These are phyloP conservation scores for Cheilosia pagana DNA, from an alignment of 2,888 invertebrate genomes.

Conservation along the genomic window DNA sequence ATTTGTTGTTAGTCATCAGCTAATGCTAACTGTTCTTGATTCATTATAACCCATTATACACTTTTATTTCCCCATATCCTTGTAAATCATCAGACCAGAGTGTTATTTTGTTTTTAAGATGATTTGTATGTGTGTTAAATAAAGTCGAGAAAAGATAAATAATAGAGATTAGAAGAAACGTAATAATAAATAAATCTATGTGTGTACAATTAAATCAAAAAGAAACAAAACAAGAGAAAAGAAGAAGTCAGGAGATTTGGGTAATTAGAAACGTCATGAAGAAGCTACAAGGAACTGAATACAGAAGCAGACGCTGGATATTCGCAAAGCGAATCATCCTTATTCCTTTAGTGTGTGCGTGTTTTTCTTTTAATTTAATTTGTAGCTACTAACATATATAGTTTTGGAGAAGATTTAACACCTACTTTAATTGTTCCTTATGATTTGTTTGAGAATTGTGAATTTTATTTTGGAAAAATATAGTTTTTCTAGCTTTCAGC, in stretches of 20 bases:
- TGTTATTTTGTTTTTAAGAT: constrained; percentile 69
- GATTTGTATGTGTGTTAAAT: constrained; percentile 67
- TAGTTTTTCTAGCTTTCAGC: not conserved
- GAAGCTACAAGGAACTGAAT: constrained; percentile 29
- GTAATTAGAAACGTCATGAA: constrained; percentile 3
- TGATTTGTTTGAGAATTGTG: constrained; percentile 23
- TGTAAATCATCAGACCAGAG: constrained; percentile 59
- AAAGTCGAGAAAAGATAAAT: constrained; percentile 20
- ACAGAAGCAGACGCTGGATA: constrained; percentile 2
- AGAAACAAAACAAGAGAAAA: constrained; percentile 14
- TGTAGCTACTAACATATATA: constrained; percentile 35
- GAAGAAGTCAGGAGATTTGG: constrained; percentile 19
- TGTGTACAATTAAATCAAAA: constrained; percentile 40
- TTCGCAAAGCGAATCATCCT: constrained; percentile 46
- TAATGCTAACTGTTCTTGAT: constrained; percentile 1
- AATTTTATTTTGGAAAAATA: not conserved
- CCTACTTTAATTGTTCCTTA: constrained; percentile 54
- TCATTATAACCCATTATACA: constrained; percentile 1
- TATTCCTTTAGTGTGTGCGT: constrained; percentile 21
- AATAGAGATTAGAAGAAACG: constrained; percentile 42
- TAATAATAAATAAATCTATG: constrained; percentile 35
- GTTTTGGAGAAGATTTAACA: constrained; percentile 16
- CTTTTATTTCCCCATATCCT: not conserved
- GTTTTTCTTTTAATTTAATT: constrained; percentile 11
- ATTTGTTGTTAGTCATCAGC: not conserved